phyloP scores from a whole-genome alignment of 2,797 vertebrate genomes.

The Dallia pectoralis region DNA sequence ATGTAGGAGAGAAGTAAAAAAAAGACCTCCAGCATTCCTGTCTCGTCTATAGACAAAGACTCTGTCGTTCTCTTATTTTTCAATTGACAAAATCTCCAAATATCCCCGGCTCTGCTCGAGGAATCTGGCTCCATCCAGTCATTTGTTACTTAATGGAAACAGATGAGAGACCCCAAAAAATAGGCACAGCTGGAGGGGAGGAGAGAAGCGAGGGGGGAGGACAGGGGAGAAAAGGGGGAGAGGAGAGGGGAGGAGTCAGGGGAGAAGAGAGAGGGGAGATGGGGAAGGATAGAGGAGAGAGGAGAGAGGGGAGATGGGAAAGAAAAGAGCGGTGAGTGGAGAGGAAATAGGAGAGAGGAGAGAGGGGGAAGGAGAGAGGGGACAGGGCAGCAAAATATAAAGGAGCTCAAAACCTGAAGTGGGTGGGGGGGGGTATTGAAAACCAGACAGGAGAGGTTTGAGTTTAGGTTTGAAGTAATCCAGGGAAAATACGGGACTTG shows the following conservation, averaged over 20 bases:
- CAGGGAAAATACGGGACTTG: conserved; percentile 61
- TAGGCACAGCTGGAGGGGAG: conserved; percentile 56
- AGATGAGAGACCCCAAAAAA: conserved; percentile 50
- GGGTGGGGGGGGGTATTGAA: conserved; percentile 49
- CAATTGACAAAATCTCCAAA: conserved; percentile 38
- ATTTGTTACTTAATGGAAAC: conserved; percentile 55
- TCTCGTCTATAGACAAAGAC: conserved; percentile 1
- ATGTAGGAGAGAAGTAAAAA: conserved; percentile 2
- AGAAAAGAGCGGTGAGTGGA: too few relatives aligned
- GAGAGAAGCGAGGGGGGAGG: conserved; percentile 42
- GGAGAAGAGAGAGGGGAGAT: conserved; percentile 42
- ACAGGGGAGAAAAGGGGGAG: conserved; percentile 41
- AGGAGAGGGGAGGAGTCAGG: conserved; percentile 38
- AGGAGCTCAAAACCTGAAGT: conserved; percentile 46
- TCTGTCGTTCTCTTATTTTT: conserved; percentile 22
- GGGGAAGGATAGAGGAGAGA: too few relatives aligned
- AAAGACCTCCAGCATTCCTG: neutral
- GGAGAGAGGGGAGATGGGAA: conserved; percentile 38
- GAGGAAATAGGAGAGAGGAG: conserved; percentile 33
- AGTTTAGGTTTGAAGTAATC: conserved; percentile 63
- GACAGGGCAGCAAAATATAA: conserved; percentile 49
- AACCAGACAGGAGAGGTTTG: conserved; percentile 51
- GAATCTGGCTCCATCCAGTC: conserved; percentile 38
- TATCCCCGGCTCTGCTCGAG: conserved; percentile 41
- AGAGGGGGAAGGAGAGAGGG: conserved; percentile 43